Conservation (phyloP, 2,888 invertebrate genomes). For the Tetragonisca angustula region DNA sequence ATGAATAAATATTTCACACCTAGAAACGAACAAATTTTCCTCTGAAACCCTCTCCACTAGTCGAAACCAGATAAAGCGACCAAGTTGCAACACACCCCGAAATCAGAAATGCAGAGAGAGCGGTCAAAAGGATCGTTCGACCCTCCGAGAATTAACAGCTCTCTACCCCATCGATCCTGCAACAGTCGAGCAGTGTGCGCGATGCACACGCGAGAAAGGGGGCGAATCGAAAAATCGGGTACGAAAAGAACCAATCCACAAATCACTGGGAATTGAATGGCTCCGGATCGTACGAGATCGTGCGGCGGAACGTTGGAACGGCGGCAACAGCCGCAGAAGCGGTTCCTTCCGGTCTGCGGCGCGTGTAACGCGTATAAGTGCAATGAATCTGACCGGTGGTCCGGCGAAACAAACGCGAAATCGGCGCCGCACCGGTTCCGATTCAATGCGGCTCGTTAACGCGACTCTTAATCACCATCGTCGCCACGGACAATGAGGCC, state of each 20-base stretch:
- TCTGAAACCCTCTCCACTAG: too few species aligned
- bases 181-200: not conserved
- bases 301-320: conserved; percentile 25
- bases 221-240: not conserved
- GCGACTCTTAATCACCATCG: conserved; percentile 77
- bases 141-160: not conserved
- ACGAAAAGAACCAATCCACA: conserved; percentile 42
- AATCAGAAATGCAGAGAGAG: not conserved
- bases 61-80: too few species aligned
- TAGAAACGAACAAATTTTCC: too few species aligned
- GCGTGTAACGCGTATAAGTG: conserved; percentile 59
- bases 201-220: not conserved
- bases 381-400: conserved; percentile 63
- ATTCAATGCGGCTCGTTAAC: conserved; percentile 78
- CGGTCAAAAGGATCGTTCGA: not conserved
- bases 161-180: not conserved
- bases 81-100: too few species aligned
- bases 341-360: conserved; percentile 60
- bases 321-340: conserved; percentile 30
- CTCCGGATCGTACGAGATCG: conserved; percentile 24
- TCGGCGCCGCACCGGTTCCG: conserved; percentile 61
- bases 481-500: conserved; percentile 74
- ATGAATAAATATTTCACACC: too few species aligned
- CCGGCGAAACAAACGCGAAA: conserved; percentile 58
- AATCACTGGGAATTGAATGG: conserved; percentile 36